Evolutionary conservation across 2,113 vertebrate genomes (phyloP).

Genomic region (Clarias gariepinus): DNA sequence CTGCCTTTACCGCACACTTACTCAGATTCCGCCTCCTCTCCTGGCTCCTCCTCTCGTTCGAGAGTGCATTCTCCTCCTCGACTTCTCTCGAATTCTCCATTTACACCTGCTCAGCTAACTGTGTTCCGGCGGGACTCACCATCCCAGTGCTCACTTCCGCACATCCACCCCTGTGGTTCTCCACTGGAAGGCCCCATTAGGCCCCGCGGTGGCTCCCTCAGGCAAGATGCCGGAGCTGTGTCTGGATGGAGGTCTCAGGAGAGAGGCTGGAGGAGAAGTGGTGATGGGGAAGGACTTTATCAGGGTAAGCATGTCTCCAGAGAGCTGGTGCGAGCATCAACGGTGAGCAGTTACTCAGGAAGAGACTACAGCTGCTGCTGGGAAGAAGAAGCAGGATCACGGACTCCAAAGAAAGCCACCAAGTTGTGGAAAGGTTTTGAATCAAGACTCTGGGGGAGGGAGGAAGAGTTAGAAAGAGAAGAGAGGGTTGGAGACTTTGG

Average conservation of each 20-base stretch:
- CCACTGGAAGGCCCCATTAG: conserved; percentile 62
- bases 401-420: conserved; percentile 55
- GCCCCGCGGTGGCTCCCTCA: conserved; percentile 70
- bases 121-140: conserved; percentile 74
- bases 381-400: conserved; percentile 53
- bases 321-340: conserved; percentile 74
- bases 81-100: conserved; percentile 69
- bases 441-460: conserved; percentile 68
- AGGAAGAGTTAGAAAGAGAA: conserved; percentile 61
- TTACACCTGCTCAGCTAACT: conserved; percentile 70
- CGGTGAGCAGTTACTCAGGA: conserved; percentile 71
- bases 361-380: conserved; percentile 65
- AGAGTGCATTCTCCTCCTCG: conserved; percentile 70
- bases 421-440: conserved; percentile 73
- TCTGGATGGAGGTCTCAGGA: conserved; percentile 57
- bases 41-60: conserved; percentile 66
- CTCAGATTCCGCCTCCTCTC: conserved; percentile 68
- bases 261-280: conserved; percentile 58
- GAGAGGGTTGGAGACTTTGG: conserved; percentile 64
- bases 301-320: conserved; percentile 76
- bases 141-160: conserved; percentile 76
- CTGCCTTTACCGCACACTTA: conserved; percentile 59
- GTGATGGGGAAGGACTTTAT: conserved; percentile 73
- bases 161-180: conserved; percentile 61
- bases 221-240: conserved; percentile 62